Conservation (phyloP, 2,888 invertebrate species). For the Campoplex capitator region DNA sequence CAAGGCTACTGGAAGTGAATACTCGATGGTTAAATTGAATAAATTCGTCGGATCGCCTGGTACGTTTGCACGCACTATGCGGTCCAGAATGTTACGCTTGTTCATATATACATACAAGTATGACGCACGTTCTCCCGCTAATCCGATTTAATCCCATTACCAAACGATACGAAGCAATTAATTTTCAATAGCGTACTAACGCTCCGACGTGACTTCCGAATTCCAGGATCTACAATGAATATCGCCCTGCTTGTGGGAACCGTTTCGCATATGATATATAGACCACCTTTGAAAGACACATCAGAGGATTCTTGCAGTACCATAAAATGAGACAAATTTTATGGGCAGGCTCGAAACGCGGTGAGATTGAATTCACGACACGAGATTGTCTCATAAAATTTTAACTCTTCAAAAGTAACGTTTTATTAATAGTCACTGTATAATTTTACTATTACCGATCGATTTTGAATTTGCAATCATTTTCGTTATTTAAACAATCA, state of each 20-base stretch:
- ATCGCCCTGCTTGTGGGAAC: neutral
- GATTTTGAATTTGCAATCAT: neutral
- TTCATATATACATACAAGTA: constrained; percentile 62
- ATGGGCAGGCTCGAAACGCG: neutral
- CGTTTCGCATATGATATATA: constrained; percentile 13
- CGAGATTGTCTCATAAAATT: constrained; percentile 15
- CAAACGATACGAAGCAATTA: constrained; percentile 73
- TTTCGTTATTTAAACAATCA: neutral
- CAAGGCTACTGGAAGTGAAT: constrained; percentile 42
- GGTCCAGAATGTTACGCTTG: constrained; percentile 39
- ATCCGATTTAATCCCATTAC: constrained; percentile 78
- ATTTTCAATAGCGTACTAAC: constrained; percentile 74
- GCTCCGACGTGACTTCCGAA: constrained; percentile 60
- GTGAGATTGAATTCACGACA: constrained; percentile 5
- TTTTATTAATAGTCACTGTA: neutral
- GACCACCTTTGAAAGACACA: neutral
- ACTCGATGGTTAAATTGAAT: constrained; percentile 70
- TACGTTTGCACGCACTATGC: constrained; percentile 55
- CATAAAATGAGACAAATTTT: constrained; percentile 33
- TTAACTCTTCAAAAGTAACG: neutral
- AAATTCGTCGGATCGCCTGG: constrained; percentile 73
- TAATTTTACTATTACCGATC: neutral
- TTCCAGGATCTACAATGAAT: constrained; percentile 6
- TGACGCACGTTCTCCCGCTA: constrained; percentile 73
- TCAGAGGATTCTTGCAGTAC: constrained; percentile 24